Percentiles rank a stretch among this genome's conserved stretches.
Conservation (phyloP, 2,113 vertebrate genomes). For the Dipodomys stephensi region DNA sequence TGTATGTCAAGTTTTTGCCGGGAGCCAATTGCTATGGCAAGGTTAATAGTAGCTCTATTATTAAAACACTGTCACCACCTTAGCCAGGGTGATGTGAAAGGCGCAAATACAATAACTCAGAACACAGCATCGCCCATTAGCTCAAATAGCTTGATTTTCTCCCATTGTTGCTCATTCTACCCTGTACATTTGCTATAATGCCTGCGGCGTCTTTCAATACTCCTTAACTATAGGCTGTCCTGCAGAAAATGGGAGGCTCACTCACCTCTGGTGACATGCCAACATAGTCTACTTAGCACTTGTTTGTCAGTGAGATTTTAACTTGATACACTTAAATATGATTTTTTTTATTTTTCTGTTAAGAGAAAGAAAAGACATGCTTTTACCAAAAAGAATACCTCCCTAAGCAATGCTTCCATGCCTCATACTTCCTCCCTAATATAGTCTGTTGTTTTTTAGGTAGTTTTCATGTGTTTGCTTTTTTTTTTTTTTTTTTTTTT, state of each 20-base stretch:
- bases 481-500: no score
- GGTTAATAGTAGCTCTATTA: conserved; percentile 75
- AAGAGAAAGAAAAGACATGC: conserved; percentile 1
- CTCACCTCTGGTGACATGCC: conserved; percentile 67
- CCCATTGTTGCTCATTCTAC: conserved; percentile 70
- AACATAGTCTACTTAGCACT: conserved; percentile 74
- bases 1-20: conserved; percentile 74
- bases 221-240: conserved; percentile 80
- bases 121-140: conserved; percentile 78
- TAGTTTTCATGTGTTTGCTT: not conserved
- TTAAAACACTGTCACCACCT: conserved; percentile 73
- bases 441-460: not conserved
- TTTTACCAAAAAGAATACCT: conserved; percentile 33
- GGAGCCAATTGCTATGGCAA: conserved; percentile 79
- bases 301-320: conserved; percentile 73
- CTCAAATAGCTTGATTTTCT: conserved; percentile 77
- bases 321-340: conserved; percentile 36
- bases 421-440: not conserved
- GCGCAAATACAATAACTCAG: conserved; percentile 66
- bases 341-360: not conserved
- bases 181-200: conserved; percentile 64
- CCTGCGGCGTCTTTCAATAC: conserved; percentile 79
- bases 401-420: not conserved
- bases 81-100: conserved; percentile 60
- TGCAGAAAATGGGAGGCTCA: conserved; percentile 69